These are phyloP conservation scores for Drosophila truncata DNA, from an alignment of 1,140 invertebrate species.

Conservation along the genomic window DNA sequence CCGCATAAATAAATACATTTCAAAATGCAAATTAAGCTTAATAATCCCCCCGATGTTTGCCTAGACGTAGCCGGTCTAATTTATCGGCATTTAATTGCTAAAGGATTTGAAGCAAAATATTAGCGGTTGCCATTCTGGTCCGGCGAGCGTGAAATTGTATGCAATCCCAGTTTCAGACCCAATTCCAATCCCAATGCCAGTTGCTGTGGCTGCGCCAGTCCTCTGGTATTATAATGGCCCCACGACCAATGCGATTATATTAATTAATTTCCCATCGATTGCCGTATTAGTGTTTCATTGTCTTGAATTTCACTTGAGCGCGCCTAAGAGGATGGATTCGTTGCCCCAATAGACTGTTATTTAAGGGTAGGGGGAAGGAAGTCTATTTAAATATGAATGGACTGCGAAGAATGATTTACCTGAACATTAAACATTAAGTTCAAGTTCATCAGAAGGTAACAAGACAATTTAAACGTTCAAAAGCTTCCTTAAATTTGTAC, in stretches of 20 bases:
- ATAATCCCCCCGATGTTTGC: conserved; percentile 32
- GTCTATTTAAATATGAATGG: conserved; percentile 28
- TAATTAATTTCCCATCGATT: conserved; percentile 79
- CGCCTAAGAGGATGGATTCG: conserved; percentile 46
- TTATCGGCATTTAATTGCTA: conserved; percentile 67
- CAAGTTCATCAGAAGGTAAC: neutral
- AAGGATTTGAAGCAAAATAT: conserved; percentile 68
- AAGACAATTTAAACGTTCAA: neutral
- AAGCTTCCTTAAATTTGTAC: neutral
- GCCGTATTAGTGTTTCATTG: conserved; percentile 55
- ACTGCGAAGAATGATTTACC: neutral
- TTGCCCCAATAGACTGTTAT: conserved; percentile 2
- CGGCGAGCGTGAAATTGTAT: conserved; percentile 70
- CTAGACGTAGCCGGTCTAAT: conserved; percentile 41
- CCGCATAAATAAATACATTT: conserved; percentile 37
- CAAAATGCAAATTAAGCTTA: conserved; percentile 42
- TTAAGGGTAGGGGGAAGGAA: neutral
- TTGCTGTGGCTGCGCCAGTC: conserved; percentile 2
- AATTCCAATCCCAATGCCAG: conserved; percentile 27
- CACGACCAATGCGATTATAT: conserved; percentile 62
- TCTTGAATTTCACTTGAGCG: conserved; percentile 50
- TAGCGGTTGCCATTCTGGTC: conserved; percentile 59
- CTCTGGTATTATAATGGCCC: conserved; percentile 41
- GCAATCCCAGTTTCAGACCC: conserved; percentile 29
- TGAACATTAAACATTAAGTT: conserved; percentile 11